Evolutionary conservation across 1,140 invertebrate species (phyloP).

Genomic region (Eulimnadia texana): DNA sequence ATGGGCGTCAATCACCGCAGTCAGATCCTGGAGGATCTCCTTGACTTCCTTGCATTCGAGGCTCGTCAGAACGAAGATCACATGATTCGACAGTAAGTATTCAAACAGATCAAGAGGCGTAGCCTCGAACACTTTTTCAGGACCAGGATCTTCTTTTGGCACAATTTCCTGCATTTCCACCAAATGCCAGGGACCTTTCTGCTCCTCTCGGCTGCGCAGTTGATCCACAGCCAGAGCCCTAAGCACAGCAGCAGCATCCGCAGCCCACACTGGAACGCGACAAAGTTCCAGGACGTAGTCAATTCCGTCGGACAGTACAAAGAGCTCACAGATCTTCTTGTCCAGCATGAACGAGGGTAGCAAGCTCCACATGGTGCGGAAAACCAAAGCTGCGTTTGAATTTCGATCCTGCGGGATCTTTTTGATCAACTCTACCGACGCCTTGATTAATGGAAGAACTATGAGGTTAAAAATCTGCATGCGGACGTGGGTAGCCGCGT

Average conservation of each 20-base stretch:
- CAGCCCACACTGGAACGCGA: neutral
- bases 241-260: neutral
- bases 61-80: neutral
- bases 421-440: neutral
- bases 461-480: conserved; percentile 2
- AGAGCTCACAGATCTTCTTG: conserved; percentile 5
- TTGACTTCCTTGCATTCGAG: neutral
- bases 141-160: neutral
- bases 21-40: neutral
- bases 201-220: neutral
- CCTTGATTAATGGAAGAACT: neutral
- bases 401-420: neutral
- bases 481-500: neutral
- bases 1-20: neutral
- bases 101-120: neutral
- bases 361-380: neutral
- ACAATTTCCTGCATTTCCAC: neutral
- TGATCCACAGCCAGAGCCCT: neutral
- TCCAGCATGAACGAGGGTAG: neutral
- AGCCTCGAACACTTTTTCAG: neutral
- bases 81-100: neutral
- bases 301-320: neutral
- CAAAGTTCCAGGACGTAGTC: conserved; percentile 2
- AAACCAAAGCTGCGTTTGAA: neutral
- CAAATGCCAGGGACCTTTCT: conserved; percentile 1